These are phyloP conservation scores for Rhadina sibilatrix DNA, from an alignment of 2,113 vertebrate genomes.

Conservation along the genomic window DNA sequence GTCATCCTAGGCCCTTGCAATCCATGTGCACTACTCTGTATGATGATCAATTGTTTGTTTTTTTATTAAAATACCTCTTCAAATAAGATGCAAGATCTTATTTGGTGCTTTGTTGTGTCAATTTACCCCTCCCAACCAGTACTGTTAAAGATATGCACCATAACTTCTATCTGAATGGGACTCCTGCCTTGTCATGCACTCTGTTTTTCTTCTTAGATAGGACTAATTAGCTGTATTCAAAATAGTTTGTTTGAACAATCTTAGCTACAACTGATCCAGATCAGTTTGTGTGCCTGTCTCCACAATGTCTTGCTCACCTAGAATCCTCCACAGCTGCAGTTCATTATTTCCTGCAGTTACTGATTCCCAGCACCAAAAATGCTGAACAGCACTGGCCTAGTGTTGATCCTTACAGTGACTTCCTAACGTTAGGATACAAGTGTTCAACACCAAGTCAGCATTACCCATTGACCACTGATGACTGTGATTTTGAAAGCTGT, in stretches of 20 bases:
- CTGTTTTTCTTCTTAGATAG: not conserved
- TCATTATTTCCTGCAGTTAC: not conserved
- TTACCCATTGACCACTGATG: not conserved
- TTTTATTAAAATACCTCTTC: not conserved
- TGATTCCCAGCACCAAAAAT: not conserved
- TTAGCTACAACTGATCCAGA: not conserved
- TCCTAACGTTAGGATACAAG: not conserved
- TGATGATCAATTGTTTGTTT: not conserved
- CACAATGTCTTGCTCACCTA: accelerated
- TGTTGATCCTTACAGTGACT: not conserved
- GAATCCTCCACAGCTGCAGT: not conserved
- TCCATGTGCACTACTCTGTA: not conserved
- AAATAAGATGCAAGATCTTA: not conserved
- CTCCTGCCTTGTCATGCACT: not conserved
- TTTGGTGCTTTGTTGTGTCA: not conserved
- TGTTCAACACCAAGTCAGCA: not conserved
- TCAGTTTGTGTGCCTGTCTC: not conserved
- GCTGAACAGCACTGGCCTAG: not conserved
- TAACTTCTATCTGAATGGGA: not conserved
- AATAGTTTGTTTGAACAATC: not conserved
- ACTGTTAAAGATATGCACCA: not conserved
- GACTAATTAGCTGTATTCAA: not conserved
- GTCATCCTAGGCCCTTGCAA: not conserved
- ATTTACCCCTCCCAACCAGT: not conserved
- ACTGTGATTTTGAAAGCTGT: not conserved